These are phyloP conservation scores for Rotaria sp. DNA, from an alignment of 2,888 invertebrate species.

Conservation along the genomic window DNA sequence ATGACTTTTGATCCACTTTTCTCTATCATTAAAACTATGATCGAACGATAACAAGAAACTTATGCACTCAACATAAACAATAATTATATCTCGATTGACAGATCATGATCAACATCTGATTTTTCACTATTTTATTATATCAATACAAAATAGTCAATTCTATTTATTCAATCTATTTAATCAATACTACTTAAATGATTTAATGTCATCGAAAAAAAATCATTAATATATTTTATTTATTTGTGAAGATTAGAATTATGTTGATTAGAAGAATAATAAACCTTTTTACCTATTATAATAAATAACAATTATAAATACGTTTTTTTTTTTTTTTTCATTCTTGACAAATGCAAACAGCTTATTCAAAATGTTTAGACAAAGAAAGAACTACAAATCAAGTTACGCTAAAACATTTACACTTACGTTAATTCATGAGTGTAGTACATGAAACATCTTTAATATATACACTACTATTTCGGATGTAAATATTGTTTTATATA, in stretches of 20 bases:
- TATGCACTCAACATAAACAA: background rate
- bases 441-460: no score
- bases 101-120: background rate
- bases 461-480: background rate
- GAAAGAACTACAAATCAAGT: background rate
- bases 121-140: background rate
- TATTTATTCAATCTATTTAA: no score
- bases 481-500: background rate
- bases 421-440: background rate
- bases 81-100: background rate
- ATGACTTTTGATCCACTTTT: constrained; percentile 4
- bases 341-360: background rate
- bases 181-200: no score
- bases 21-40: background rate
- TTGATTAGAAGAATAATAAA: background rate
- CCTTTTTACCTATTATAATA: background rate
- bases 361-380: background rate
- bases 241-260: background rate
- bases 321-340: background rate
- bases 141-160: background rate
- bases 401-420: background rate
- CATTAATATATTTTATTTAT: background rate
- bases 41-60: background rate
- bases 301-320: background rate
- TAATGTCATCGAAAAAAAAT: background rate